phyloP scores from a whole-genome alignment of 2,113 vertebrate species.

The Malurus melanocephalus region DNA sequence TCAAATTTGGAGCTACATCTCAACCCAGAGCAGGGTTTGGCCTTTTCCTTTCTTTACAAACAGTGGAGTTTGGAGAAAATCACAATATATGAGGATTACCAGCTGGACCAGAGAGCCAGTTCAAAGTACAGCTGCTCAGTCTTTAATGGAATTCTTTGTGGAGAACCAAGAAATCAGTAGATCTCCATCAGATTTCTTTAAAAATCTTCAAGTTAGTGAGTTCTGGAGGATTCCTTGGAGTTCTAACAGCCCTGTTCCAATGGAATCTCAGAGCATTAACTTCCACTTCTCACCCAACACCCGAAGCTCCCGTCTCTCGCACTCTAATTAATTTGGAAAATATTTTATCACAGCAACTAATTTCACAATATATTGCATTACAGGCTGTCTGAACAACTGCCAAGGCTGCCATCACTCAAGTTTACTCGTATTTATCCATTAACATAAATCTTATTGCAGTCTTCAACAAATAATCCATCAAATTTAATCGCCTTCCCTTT shows the following conservation, averaged over 20 bases:
- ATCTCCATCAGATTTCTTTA: not conserved
- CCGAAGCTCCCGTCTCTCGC: not conserved
- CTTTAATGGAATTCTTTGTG: not conserved
- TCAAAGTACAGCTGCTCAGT: not conserved
- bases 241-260: not conserved
- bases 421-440: not conserved
- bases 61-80: not conserved
- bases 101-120: not conserved
- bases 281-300: not conserved
- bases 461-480: not conserved
- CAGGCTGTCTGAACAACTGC: not conserved
- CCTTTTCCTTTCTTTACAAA: not conserved
- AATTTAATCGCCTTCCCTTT: not conserved
- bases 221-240: not conserved
- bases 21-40: not conserved
- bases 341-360: not conserved
- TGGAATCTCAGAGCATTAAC: not conserved
- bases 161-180: not conserved
- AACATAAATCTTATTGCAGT: constrained; percentile 1
- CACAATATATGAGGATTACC: not conserved
- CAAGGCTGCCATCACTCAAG: not conserved
- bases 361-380: not conserved
- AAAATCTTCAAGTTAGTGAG: not conserved
- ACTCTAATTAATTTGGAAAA: not conserved
- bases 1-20: not conserved